Conservation (phyloP, 2,888 invertebrate genomes). For the Meta bourneti region DNA sequence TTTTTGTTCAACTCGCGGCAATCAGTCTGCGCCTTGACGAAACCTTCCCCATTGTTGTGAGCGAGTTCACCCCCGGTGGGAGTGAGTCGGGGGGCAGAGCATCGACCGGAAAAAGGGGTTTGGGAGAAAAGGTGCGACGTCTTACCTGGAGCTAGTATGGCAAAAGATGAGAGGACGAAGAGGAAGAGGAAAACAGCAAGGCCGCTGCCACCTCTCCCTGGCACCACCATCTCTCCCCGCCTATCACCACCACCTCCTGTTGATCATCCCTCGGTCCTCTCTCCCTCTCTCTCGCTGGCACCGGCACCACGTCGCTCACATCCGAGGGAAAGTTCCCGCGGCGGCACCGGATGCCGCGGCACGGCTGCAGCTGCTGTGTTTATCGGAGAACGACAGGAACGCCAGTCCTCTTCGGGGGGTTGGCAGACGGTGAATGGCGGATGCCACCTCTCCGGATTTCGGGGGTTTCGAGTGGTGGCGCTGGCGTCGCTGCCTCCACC, state of each 20-base stretch:
- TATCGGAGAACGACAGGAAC: neutral
- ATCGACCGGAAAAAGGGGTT: too few species aligned
- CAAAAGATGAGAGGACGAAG: slow-evolving; percentile 67
- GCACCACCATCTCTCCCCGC: slow-evolving; percentile 44
- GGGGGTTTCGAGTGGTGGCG: slow-evolving; percentile 31
- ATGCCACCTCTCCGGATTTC: neutral
- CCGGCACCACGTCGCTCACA: neutral
- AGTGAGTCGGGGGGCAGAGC: too few species aligned
- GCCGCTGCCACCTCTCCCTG: slow-evolving; percentile 33
- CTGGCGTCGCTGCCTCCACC: slow-evolving; percentile 27
- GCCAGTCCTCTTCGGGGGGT: neutral
- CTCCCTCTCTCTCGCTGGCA: neutral
- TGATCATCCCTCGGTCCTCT: slow-evolving; percentile 54
- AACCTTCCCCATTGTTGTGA: too few species aligned
- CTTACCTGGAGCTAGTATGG: slow-evolving; percentile 66
- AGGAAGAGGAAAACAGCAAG: slow-evolving; percentile 62
- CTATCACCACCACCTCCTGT: slow-evolving; percentile 65
- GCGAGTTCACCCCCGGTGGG: too few species aligned
- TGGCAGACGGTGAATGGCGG: slow-evolving; percentile 36
- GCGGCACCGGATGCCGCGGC: slow-evolving; percentile 9
- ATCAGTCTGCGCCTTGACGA: too few species aligned
- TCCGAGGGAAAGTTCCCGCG: neutral
- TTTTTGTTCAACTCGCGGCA: too few species aligned
- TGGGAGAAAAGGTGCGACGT: too few species aligned
- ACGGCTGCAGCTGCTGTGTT: neutral